Conservation (phyloP, 1,140 invertebrate species). For the Drosophila micromelanica region DNA sequence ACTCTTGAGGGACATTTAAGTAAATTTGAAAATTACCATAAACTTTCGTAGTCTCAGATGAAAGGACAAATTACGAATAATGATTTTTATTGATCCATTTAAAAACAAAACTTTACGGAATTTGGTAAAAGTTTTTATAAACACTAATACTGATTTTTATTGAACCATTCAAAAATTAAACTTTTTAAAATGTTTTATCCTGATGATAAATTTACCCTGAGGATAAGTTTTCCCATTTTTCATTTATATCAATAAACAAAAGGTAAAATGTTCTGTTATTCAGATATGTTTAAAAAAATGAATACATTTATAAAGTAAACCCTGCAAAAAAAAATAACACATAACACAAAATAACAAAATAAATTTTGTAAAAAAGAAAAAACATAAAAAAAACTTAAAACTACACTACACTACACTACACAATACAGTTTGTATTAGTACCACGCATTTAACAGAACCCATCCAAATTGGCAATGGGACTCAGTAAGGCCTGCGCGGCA, state of each 20-base stretch:
- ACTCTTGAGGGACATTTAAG: background rate
- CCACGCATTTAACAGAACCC: background rate
- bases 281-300: background rate
- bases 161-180: too few relatives aligned
- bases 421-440: background rate
- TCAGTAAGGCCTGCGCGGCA: constrained; percentile 2
- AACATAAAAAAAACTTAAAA: background rate
- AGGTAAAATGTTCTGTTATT: too few relatives aligned
- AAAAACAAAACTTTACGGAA: too few relatives aligned
- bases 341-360: background rate
- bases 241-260: too few relatives aligned
- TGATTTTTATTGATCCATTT: too few relatives aligned
- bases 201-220: too few relatives aligned
- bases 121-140: too few relatives aligned
- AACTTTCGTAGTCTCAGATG: background rate
- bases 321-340: background rate
- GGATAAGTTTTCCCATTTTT: too few relatives aligned
- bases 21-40: background rate
- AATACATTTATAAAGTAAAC: background rate
- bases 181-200: too few relatives aligned
- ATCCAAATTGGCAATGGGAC: background rate
- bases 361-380: background rate
- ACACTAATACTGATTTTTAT: too few relatives aligned
- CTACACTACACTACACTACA: constrained; percentile 15
- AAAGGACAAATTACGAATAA: too few relatives aligned